Evolutionary conservation across 2,888 invertebrate species (phyloP).

Genomic region (Polydrusus cervinus): DNA sequence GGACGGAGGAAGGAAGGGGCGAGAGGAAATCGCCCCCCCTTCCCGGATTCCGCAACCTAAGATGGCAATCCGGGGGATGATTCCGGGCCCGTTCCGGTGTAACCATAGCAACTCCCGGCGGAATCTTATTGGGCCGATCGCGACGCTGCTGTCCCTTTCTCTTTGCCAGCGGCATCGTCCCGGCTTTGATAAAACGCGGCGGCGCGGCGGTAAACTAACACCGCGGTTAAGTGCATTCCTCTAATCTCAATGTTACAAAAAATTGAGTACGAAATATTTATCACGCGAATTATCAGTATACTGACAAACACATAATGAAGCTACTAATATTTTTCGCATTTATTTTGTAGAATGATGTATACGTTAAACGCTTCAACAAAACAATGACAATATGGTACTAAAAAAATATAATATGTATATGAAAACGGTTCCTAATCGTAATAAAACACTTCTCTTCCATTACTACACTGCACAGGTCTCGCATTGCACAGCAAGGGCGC

Average conservation of each 20-base stretch:
- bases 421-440: constrained; percentile 37
- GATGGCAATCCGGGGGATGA: constrained; percentile 63
- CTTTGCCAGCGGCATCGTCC: constrained; percentile 30
- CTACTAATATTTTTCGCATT: background rate
- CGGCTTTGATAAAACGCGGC: constrained; percentile 26
- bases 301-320: too few species aligned
- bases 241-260: too few species aligned
- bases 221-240: too few species aligned
- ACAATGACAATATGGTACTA: background rate
- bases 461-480: constrained; percentile 48
- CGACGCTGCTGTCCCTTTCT: constrained; percentile 36
- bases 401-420: too few species aligned
- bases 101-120: constrained; percentile 67
- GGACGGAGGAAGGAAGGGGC: constrained; percentile 21
- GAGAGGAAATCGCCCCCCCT: constrained; percentile 44
- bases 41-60: constrained; percentile 60
- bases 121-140: constrained; percentile 64
- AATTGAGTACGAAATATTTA: too few species aligned
- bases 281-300: too few species aligned
- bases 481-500: constrained; percentile 38
- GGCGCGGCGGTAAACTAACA: too few species aligned
- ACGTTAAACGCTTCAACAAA: background rate
- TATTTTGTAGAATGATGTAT: constrained; percentile 3
- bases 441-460: constrained; percentile 50
- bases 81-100: constrained; percentile 59